A percentile compares a stretch with the other conserved stretches of the same genome.
Evolutionary conservation across 2,888 invertebrate genomes (phyloP).

Genomic region (Limenitis camilla): DNA sequence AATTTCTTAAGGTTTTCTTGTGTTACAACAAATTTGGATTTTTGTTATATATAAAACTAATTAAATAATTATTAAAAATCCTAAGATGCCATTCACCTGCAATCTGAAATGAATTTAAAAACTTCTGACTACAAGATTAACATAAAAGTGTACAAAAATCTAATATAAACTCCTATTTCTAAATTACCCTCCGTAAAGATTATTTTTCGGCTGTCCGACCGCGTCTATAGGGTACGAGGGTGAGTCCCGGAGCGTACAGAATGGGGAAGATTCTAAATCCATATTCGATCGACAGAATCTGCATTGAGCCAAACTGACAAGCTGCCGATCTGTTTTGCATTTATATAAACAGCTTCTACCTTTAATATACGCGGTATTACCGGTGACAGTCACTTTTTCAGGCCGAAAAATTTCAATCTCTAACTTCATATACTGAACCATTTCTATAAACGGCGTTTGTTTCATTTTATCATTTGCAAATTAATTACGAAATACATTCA

Average conservation of each 20-base stretch:
- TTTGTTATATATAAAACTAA: no score
- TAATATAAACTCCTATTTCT: slow-evolving; percentile 23
- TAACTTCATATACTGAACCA: neutral
- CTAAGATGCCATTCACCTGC: no score
- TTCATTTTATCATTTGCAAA: neutral
- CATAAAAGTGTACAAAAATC: slow-evolving; percentile 13
- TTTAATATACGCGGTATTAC: slow-evolving; percentile 51
- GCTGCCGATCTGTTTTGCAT: slow-evolving; percentile 73
- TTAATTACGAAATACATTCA: neutral
- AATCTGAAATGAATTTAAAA: slow-evolving; percentile 2
- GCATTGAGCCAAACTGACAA: slow-evolving; percentile 72
- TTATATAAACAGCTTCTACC: slow-evolving; percentile 72
- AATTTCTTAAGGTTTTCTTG: no score
- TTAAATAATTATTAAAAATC: no score
- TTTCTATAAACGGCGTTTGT: no score
- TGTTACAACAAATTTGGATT: no score
- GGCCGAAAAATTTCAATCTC: neutral
- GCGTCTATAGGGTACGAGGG: slow-evolving; percentile 53
- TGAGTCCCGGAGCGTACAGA: slow-evolving; percentile 50
- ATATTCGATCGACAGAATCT: slow-evolving; percentile 71
- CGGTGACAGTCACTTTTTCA: slow-evolving; percentile 33
- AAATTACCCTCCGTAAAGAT: slow-evolving; percentile 46
- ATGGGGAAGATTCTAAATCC: slow-evolving; percentile 67
- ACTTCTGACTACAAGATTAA: no score
- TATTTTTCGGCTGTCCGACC: slow-evolving; percentile 70